phyloP scores from a whole-genome alignment of 2,797 vertebrate species.

The Aeoliscus strigatus region DNA sequence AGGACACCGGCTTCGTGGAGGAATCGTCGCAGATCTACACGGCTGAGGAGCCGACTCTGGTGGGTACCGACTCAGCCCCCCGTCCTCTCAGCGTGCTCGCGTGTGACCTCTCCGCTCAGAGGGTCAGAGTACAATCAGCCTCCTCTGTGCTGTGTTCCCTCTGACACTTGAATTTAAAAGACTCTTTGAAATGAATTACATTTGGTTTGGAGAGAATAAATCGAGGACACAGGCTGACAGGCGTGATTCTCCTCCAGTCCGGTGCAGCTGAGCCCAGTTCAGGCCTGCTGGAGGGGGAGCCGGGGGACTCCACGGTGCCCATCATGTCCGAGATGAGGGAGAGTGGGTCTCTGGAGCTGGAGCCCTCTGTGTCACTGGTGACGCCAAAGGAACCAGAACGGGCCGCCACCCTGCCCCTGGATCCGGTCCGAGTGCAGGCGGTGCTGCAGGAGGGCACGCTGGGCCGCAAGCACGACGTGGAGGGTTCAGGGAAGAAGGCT shows the following conservation, averaged over 20 bases:
- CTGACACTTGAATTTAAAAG: too few species aligned
- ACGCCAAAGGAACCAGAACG: conserved; percentile 67
- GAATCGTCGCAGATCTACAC: conserved; percentile 73
- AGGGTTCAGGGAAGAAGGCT: conserved; percentile 85
- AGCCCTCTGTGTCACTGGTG: conserved; percentile 47
- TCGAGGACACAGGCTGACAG: conserved; percentile 46
- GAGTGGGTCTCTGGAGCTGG: conserved; percentile 67
- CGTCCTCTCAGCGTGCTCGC: neutral
- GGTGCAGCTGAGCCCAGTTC: conserved; percentile 58
- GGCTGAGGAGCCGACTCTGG: conserved; percentile 70
- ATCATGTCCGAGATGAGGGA: conserved; percentile 61
- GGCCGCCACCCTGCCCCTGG: conserved; percentile 78
- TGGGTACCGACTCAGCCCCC: conserved; percentile 37
- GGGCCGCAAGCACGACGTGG: conserved; percentile 88
- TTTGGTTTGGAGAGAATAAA: neutral
- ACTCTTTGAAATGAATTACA: neutral
- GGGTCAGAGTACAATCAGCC: too few species aligned
- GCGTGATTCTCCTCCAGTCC: too few species aligned
- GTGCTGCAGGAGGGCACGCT: conserved; percentile 85
- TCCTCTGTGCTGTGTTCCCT: too few species aligned
- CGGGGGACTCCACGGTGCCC: conserved; percentile 53
- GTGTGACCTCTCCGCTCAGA: neutral
- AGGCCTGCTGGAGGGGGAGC: conserved; percentile 45
- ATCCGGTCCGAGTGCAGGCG: conserved; percentile 49
- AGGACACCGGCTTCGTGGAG: conserved; percentile 77